Evolutionary conservation across 1,140 invertebrate species (phyloP).

Genomic region (Apis florea): DNA sequence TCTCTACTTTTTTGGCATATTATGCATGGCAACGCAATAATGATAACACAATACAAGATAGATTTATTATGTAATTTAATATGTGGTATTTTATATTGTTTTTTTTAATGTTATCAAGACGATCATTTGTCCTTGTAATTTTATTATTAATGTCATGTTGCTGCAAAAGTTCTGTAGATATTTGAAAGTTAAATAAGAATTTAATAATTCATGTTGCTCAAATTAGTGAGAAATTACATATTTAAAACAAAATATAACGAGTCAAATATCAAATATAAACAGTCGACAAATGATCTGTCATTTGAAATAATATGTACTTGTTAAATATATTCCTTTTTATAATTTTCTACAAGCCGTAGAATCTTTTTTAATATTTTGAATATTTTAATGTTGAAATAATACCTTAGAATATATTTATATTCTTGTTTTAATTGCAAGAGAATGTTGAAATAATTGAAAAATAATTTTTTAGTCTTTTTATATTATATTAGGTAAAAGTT

Average conservation of each 20-base stretch:
- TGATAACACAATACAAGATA: neutral
- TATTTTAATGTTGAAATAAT: neutral
- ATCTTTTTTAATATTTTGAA: no score
- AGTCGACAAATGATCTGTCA: neutral
- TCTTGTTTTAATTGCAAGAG: neutral
- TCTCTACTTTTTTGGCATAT: neutral
- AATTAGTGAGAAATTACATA: neutral
- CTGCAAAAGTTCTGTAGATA: neutral
- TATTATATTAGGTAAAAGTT: constrained; percentile 2
- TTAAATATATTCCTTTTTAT: neutral
- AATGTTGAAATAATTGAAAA: neutral
- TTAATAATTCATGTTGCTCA: neutral
- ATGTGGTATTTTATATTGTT: neutral
- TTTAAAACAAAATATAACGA: neutral
- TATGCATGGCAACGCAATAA: neutral
- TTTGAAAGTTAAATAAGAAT: neutral
- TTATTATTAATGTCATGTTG: neutral
- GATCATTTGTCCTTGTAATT: constrained; percentile 3
- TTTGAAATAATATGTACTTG: neutral
- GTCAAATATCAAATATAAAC: neutral
- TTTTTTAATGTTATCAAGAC: neutral
- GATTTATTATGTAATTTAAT: constrained; percentile 9
- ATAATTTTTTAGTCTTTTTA: neutral
- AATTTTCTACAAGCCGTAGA: constrained; percentile 1
- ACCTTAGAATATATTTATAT: neutral